phyloP scores from a whole-genome alignment of 2,797 vertebrate species.

The Anguilla marmorata region DNA sequence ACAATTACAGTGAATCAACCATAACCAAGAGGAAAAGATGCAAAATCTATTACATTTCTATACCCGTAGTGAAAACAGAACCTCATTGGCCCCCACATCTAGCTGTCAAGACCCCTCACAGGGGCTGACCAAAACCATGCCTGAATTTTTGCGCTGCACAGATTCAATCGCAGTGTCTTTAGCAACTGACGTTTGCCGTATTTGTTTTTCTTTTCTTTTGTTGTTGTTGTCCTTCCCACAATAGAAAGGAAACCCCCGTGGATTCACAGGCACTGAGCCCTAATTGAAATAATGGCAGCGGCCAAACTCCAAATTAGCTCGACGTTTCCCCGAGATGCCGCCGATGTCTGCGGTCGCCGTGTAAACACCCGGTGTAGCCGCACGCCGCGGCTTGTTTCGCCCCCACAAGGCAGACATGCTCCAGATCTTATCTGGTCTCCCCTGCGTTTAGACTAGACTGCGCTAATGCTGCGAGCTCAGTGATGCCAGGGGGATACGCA shows the following conservation, averaged over 20 bases:
- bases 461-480: neutral
- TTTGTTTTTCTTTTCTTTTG: neutral
- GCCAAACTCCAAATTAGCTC: neutral
- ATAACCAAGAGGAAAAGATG: neutral
- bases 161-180: neutral
- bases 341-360: neutral
- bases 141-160: neutral
- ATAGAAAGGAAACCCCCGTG: neutral
- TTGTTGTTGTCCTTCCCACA: neutral
- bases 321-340: neutral
- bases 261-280: neutral
- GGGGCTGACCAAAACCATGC: neutral
- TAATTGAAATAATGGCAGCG: slow-evolving; percentile 7
- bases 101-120: neutral
- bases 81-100: neutral
- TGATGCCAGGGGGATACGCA: neutral
- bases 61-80: neutral
- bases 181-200: neutral
- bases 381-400: neutral
- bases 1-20: neutral
- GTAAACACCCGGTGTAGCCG: neutral
- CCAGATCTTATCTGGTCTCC: neutral
- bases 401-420: neutral
- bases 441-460: neutral
- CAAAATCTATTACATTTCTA: neutral